Evolutionary conservation across 2,888 invertebrate species (phyloP).

Genomic region (Caenorhabditis drosophilae): DNA sequence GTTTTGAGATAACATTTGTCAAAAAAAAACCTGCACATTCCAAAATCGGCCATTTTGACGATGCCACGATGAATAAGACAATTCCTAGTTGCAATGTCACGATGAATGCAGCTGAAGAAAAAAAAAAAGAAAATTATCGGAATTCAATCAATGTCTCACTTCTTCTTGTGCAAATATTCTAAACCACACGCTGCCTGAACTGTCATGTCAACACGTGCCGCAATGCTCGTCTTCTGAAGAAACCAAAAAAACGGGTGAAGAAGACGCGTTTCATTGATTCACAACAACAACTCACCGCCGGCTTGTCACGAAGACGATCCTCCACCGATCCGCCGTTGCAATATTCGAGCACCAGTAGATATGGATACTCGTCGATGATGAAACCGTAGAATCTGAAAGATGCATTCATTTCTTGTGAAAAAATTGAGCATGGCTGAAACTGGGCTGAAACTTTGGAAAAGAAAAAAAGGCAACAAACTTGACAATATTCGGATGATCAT

Average conservation of each 20-base stretch:
- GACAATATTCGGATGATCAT: slow-evolving; percentile 61
- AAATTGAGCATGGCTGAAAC: too few species aligned
- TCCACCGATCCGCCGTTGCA: slow-evolving; percentile 59
- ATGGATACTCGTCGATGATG: slow-evolving; percentile 57
- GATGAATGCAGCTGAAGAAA: slow-evolving; percentile 55
- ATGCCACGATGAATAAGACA: slow-evolving; percentile 52
- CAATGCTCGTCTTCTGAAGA: slow-evolving; percentile 6
- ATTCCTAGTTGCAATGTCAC: slow-evolving; percentile 61
- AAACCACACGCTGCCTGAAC: slow-evolving; percentile 43
- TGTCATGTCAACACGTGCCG: slow-evolving; percentile 1
- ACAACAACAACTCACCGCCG: slow-evolving; percentile 1
- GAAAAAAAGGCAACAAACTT: too few species aligned
- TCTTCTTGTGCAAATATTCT: slow-evolving; percentile 59
- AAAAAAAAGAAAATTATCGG: neutral
- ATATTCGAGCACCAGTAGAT: slow-evolving; percentile 58
- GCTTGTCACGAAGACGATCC: slow-evolving; percentile 37
- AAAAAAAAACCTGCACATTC: too few species aligned
- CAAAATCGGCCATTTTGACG: slow-evolving; percentile 61
- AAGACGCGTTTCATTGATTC: neutral
- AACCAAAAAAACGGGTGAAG: neutral
- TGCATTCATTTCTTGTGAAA: too few species aligned
- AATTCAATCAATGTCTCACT: slow-evolving; percentile 4
- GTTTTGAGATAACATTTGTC: too few species aligned
- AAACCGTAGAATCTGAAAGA: slow-evolving; percentile 63
- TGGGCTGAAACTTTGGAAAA: too few species aligned